Evolutionary conservation across 2,797 vertebrate species (phyloP).

Genomic region (Oreochromis mossambicus): DNA sequence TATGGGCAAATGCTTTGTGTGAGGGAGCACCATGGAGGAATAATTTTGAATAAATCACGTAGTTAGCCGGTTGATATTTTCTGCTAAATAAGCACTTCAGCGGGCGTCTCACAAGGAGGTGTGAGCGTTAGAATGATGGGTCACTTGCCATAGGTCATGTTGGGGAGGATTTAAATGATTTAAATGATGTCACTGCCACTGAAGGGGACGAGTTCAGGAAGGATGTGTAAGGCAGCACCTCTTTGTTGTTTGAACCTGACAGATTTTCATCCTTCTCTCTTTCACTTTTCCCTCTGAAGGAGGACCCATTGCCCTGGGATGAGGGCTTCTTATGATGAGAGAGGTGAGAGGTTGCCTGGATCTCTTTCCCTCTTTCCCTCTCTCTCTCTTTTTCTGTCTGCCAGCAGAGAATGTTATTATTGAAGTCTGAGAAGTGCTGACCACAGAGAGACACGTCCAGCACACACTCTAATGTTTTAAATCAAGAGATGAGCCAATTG

Average conservation of each 20-base stretch:
- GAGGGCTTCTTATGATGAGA: constrained; percentile 62
- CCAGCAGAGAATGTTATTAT: constrained; percentile 69
- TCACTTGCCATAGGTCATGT: constrained; percentile 75
- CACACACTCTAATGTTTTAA: constrained; percentile 59
- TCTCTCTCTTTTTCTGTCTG: constrained; percentile 29
- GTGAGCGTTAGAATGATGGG: constrained; percentile 65
- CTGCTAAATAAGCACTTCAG: constrained; percentile 72
- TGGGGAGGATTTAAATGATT: constrained; percentile 76
- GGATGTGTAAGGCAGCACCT: constrained; percentile 69
- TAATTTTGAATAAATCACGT: constrained; percentile 78
- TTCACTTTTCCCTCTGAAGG: constrained; percentile 53
- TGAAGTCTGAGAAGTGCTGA: constrained; percentile 76
- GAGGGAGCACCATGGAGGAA: constrained; percentile 69
- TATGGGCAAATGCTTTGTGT: constrained; percentile 65
- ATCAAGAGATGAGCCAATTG: constrained; percentile 59
- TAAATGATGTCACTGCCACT: constrained; percentile 73
- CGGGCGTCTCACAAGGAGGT: constrained; percentile 57
- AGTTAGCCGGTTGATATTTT: constrained; percentile 67
- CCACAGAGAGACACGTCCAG: constrained; percentile 63
- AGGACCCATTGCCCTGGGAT: constrained; percentile 60
- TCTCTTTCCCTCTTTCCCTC: constrained; percentile 55
- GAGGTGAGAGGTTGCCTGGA: constrained; percentile 69
- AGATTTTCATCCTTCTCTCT: constrained; percentile 63
- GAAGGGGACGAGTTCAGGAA: constrained; percentile 68
- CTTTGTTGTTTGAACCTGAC: constrained; percentile 78